Percentiles rank a stretch among this genome's conserved stretches.
These are phyloP conservation scores for Helicoverpa assulta DNA, from an alignment of 2,888 invertebrate species.

Conservation along the genomic window DNA sequence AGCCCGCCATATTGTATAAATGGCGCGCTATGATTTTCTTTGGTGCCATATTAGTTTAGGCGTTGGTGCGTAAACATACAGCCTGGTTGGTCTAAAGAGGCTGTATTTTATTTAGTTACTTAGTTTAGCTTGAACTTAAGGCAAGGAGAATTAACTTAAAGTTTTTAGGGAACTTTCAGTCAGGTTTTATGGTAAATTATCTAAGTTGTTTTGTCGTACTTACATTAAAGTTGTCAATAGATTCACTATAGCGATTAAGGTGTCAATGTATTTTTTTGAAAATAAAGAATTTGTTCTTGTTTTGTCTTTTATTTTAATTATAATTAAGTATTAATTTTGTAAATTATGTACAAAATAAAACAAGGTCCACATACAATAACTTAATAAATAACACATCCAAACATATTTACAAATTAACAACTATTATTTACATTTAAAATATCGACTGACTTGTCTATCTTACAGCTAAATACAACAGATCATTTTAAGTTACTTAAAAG, in stretches of 20 bases:
- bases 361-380: constrained; percentile 36
- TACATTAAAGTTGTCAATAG: too few relatives aligned
- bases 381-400: constrained; percentile 48
- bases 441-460: constrained; percentile 49
- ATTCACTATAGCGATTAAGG: neutral
- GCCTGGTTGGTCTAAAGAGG: constrained; percentile 13
- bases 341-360: constrained; percentile 39
- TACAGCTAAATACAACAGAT: constrained; percentile 14
- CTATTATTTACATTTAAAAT: constrained; percentile 31
- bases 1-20: constrained; percentile 60
- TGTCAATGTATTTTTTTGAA: neutral
- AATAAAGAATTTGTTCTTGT: constrained; percentile 56
- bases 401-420: constrained; percentile 46
- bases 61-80: constrained; percentile 50
- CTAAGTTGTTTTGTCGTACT: too few relatives aligned
- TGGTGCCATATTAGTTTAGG: constrained; percentile 64
- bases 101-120: constrained; percentile 7
- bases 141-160: neutral
- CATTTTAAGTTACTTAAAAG: neutral
- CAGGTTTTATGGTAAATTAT: too few relatives aligned
- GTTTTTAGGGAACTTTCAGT: neutral
- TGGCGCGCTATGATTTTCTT: constrained; percentile 58
- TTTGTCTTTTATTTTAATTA: constrained; percentile 49
- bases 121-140: neutral
- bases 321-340: constrained; percentile 19